These are phyloP conservation scores for Stenodema calcarata DNA, from an alignment of 2,888 invertebrate genomes.

Conservation along the genomic window DNA sequence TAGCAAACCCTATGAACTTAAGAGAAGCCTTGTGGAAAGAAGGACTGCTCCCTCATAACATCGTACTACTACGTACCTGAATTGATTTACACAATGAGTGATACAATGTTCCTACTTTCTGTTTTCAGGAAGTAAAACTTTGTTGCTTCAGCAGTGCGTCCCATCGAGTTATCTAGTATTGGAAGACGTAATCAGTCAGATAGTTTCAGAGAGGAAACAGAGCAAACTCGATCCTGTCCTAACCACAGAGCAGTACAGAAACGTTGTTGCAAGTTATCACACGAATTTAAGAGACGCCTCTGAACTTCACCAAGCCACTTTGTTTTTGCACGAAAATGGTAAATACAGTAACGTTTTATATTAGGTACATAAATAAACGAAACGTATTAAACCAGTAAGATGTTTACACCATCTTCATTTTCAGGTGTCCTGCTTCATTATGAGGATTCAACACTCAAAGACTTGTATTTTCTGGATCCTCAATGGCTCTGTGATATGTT, in stretches of 20 bases:
- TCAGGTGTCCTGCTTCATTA: slow-evolving; percentile 89
- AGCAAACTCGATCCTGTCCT: slow-evolving; percentile 81
- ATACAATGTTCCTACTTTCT: too few species aligned
- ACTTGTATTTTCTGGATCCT: slow-evolving; percentile 94
- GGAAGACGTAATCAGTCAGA: slow-evolving; percentile 86
- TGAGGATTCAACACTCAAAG: slow-evolving; percentile 91
- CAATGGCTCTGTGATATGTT: slow-evolving; percentile 99
- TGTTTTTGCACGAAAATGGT: slow-evolving; percentile 98
- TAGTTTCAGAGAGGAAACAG: slow-evolving; percentile 77
- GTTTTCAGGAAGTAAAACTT: slow-evolving; percentile 79
- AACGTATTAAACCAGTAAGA: too few species aligned
- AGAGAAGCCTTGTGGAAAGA: too few species aligned
- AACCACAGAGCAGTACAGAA: slow-evolving; percentile 77
- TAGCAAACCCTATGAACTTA: too few species aligned
- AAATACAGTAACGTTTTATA: too few species aligned
- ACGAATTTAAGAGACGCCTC: slow-evolving; percentile 84
- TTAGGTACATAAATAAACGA: too few species aligned
- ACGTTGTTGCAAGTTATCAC: slow-evolving; percentile 67
- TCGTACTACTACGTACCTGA: too few species aligned
- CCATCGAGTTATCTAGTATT: slow-evolving; percentile 94
- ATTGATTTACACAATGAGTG: too few species aligned
- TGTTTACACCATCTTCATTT: slow-evolving; percentile 37
- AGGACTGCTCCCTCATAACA: too few species aligned
- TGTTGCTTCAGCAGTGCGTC: slow-evolving; percentile 89
- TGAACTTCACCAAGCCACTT: slow-evolving; percentile 92